Evolutionary conservation across 2,888 invertebrate genomes (phyloP).

Genomic region (Agrotis puta): DNA sequence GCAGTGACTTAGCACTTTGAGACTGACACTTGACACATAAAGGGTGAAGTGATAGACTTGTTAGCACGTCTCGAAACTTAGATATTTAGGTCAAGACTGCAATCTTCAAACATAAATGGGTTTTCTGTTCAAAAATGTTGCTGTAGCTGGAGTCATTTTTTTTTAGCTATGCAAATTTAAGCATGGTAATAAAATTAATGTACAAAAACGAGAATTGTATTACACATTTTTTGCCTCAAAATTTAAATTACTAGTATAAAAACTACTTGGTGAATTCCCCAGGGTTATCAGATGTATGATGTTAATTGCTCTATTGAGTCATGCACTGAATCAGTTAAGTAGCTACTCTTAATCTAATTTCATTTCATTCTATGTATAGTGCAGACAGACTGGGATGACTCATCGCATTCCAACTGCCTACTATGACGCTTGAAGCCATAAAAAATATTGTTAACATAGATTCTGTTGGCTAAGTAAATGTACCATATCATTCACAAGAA

Average conservation of each 20-base stretch:
- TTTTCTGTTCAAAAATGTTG: not conserved
- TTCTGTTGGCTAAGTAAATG: conserved; percentile 32
- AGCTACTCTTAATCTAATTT: conserved; percentile 67
- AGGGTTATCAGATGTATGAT: conserved; percentile 21
- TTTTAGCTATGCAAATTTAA: too few species aligned
- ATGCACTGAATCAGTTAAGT: conserved; percentile 54
- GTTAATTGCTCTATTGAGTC: conserved; percentile 47
- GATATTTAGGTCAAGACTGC: conserved; percentile 41
- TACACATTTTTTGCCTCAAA: not conserved
- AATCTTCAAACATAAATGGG: not conserved
- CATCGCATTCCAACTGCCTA: conserved; percentile 63
- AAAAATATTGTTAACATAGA: conserved; percentile 48
- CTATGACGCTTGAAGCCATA: conserved; percentile 58
- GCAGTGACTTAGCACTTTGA: conserved; percentile 12
- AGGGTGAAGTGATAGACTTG: not conserved
- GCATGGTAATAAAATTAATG: too few species aligned
- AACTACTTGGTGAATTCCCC: conserved; percentile 28
- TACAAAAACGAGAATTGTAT: not conserved
- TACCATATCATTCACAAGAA: conserved; percentile 11
- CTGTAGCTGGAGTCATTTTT: too few species aligned
- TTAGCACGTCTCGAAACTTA: not conserved
- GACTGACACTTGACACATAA: conserved; percentile 38
- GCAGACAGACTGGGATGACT: conserved; percentile 56
- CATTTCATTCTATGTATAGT: conserved; percentile 61
- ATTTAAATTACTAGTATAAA: not conserved